Base-by-base conservation (phyloP, 2,113 vertebrate species). In the Sula dactylatra region DNA sequence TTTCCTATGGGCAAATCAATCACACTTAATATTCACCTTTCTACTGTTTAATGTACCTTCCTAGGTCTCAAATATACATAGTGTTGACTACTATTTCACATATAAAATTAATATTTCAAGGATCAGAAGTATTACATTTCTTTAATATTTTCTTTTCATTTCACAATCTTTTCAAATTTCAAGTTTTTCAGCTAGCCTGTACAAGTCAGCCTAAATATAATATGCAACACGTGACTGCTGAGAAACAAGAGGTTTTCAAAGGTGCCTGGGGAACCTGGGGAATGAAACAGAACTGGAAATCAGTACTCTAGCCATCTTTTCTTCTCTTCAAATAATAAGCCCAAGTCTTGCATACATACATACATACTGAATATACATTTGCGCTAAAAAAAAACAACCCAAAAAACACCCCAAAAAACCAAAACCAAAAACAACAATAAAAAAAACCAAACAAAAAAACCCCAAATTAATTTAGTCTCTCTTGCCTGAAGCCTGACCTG, bases 181-280 rank as follows among this genome's bases (percentile, higher is more conserved):
- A 32, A 77, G 7, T 59, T 86, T 69, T 81, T n/a, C 42, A 73
- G n/a, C 45, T 88, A 79, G 44, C 12, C 9, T 80, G 7, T n/a
- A 45, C 7, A 10, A 65, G 17, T 47, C 56, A 72, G 26, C 4
- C 40, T 61, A 77, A 31, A 70, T 25, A 26, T 1, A 65, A 34
- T 1, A 4, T 8, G 13, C 3, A 56, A 70, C 2, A 56, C 0
- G 0, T 11, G 12, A 52, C 11, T 61, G 18, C 54, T 86, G 71
- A 77, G 49, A 92, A 90, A 59, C 7, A 34, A 49, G 7, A 69
- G 6, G 8, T 47, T 82, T 92, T 58, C 36, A 81, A 82, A 80
- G 17, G 6, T 11, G 14, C 8, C 27, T 2, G 2, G 4, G 7
- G 19, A 92, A 73, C 12, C 12, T 36, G 3, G 4, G 9, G 16